A percentile compares a stretch with the other conserved stretches of the same genome.
These are phyloP conservation scores for Cinclus cinclus DNA, from an alignment of 2,113 vertebrate genomes.

Conservation along the genomic window DNA sequence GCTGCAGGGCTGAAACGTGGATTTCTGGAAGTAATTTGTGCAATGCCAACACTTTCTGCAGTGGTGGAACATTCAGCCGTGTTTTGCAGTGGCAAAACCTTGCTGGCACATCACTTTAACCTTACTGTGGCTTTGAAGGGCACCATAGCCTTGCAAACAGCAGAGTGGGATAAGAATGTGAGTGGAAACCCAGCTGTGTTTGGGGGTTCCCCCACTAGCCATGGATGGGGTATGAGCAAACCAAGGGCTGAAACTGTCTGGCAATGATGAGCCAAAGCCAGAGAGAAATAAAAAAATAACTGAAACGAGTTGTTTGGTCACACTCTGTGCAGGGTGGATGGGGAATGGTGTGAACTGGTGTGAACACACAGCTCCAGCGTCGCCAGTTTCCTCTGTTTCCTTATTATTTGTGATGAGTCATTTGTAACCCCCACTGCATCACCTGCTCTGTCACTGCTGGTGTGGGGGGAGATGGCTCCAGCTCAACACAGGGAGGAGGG, in stretches of 20 bases:
- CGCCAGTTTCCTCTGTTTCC: neutral
- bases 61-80: rapidly evolving
- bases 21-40: neutral
- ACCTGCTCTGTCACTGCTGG: rapidly evolving
- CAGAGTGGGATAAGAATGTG: rapidly evolving
- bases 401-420: neutral
- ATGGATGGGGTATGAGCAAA: rapidly evolving
- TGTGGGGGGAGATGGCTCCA: neutral
- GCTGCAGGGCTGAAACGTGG: neutral
- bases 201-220: neutral
- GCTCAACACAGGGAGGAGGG: neutral
- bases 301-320: neutral
- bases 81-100: neutral
- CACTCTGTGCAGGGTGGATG: neutral
- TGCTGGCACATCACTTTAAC: neutral
- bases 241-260: neutral
- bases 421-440: neutral
- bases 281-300: neutral
- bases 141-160: rapidly evolving
- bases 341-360: neutral
- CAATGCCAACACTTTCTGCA: neutral
- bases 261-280: neutral
- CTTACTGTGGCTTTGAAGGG: rapidly evolving
- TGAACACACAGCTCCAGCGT: rapidly evolving
- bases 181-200: neutral